Base-by-base conservation (phyloP, 2,888 invertebrate genomes). In the Thecocarcelia acutangulata region DNA sequence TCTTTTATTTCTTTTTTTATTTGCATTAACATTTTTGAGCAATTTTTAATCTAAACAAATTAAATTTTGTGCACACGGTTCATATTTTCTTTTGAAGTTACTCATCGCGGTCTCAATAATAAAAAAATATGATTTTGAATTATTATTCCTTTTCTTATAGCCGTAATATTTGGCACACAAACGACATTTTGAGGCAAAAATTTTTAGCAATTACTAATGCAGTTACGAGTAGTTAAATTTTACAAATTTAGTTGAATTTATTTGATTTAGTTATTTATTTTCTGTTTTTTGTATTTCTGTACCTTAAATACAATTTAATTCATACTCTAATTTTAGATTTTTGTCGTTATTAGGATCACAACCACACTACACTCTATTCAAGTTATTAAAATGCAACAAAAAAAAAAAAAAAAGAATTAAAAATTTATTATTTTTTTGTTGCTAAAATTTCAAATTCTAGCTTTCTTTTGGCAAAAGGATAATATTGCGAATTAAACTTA, bases 301-400 rank as follows among this genome's bases (percentile, higher is more conserved):
- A 33, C 33, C 33, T 33, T 24, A 28, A 76, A 44, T 46, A 81
- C 83, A 84, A 37, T 80, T 83, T 83, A 83, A 42, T 44, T n/a
- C 15, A 13, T 40, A 64, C 33, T 11, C 17, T 42, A 17, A 13
- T 46, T 17, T 58, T 46, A 37, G 9, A 17, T 17, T 54, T 61
- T 50, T n/a, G 24, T 33, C 21, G 24, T 33, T 58, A 74, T 48
- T 54, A 70, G 56, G 63, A 81, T 52, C 61, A 68, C 54, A 59
- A 79, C 69, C 70, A 83, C 78, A 80, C 69, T 84, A 83, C 72
- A 81, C 79, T 78, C 48, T 76, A 58, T 44, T 63, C 17, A 69
- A 59, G 48, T 54, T 48, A 28, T 59, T 40, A 15, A n/a, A 63
- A 24, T 24, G 24, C 24, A 3, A 24, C 3, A 24, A 24, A 24